Conservation (phyloP, 2,888 invertebrate genomes). For the Acronicta leporina region DNA sequence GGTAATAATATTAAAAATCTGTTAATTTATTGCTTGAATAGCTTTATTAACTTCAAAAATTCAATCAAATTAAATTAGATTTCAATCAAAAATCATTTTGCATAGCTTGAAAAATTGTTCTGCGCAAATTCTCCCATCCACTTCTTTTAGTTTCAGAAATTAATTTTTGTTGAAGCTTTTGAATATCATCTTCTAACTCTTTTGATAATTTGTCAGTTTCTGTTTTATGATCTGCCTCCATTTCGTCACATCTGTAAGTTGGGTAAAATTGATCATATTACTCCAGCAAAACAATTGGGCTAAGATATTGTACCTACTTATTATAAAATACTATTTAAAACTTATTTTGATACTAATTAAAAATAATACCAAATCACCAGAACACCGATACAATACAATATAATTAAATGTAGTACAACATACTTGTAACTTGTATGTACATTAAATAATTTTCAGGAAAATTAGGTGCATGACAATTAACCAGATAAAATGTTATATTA, state of each 20-base stretch:
- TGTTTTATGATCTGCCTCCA: conserved; percentile 70
- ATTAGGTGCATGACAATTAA: too few species aligned
- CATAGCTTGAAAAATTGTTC: conserved; percentile 79
- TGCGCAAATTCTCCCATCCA: conserved; percentile 75
- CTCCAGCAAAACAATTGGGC: too few species aligned
- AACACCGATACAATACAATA: too few species aligned
- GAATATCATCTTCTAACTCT: conserved; percentile 77
- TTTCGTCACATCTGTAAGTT: conserved; percentile 72
- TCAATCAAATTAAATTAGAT: conserved; percentile 12
- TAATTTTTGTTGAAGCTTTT: conserved; percentile 75
- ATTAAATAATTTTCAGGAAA: too few species aligned
- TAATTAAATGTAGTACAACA: too few species aligned
- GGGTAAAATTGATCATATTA: background rate
- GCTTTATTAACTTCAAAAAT: conserved; percentile 19
- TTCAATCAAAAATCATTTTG: conserved; percentile 72
- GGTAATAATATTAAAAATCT: background rate
- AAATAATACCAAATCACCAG: too few species aligned
- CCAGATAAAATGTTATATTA: too few species aligned
- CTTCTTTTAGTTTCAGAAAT: conserved; percentile 77
- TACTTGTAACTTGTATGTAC: too few species aligned
- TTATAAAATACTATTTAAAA: too few species aligned
- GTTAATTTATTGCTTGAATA: background rate
- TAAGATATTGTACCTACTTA: too few species aligned
- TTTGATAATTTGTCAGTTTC: conserved; percentile 74
- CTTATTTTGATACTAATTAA: too few species aligned